Evolutionary conservation across 2,888 invertebrate species (phyloP).

Genomic region (Himalopsyche kuldschensis): DNA sequence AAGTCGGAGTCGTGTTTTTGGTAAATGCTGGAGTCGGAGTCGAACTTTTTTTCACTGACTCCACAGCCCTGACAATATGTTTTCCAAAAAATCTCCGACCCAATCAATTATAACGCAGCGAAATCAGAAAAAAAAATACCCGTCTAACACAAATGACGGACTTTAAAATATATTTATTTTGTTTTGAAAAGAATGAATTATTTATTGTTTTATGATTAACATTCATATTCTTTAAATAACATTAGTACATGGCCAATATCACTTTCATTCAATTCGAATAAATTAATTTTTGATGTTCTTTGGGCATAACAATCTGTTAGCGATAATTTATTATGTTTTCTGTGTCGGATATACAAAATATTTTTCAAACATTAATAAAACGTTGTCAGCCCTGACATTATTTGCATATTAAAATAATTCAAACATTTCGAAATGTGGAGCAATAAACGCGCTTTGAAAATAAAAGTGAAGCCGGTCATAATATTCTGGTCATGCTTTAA

Average conservation of each 20-base stretch:
- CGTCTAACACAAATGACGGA: no score
- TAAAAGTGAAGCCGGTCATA: neutral
- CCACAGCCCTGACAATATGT: no score
- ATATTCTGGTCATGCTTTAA: neutral
- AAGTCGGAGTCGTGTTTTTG: no score
- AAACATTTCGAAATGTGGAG: neutral
- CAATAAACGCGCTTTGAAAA: neutral
- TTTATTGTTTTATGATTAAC: no score
- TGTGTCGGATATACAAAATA: neutral
- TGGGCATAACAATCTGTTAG: neutral
- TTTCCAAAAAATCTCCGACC: no score
- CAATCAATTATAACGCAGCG: no score
- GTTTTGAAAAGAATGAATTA: no score
- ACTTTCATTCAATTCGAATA: neutral
- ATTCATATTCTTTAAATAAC: no score
- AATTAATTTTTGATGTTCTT: neutral
- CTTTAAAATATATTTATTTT: no score
- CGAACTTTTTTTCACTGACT: no score
- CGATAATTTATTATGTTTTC: neutral
- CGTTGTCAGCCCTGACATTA: neutral
- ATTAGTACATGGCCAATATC: neutral
- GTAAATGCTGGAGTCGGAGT: no score
- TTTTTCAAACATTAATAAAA: neutral
- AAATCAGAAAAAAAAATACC: no score
- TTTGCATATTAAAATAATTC: neutral